A percentile compares a stretch with the other conserved stretches of the same genome.
These are phyloP conservation scores for Leptinotarsa defecta DNA, from an alignment of 1,140 invertebrate genomes.

Conservation along the genomic window DNA sequence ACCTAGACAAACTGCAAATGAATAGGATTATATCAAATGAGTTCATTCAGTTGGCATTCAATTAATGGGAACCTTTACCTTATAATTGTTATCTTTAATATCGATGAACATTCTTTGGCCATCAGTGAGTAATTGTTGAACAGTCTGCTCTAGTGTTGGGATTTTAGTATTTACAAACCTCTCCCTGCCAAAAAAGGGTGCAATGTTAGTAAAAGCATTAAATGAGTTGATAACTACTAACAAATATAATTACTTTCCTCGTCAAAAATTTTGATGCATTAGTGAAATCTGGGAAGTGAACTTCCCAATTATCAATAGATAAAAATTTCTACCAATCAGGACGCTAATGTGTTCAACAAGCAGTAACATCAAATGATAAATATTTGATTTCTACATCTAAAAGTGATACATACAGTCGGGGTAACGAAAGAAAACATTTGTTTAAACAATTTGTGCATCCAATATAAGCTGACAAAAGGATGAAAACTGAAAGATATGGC, in stretches of 20 bases:
- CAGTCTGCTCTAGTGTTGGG: slow-evolving; percentile 63
- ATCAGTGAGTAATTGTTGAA: slow-evolving; percentile 60
- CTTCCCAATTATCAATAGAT: too few species aligned
- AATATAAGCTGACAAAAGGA: too few species aligned
- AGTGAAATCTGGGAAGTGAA: too few species aligned
- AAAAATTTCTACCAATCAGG: too few species aligned
- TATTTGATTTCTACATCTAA: too few species aligned
- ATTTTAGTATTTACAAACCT: slow-evolving; percentile 57
- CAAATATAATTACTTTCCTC: background rate
- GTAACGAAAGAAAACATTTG: too few species aligned
- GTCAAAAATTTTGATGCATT: too few species aligned
- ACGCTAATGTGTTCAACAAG: too few species aligned
- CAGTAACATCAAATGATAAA: too few species aligned
- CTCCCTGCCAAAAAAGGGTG: slow-evolving; percentile 30
- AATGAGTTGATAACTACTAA: slow-evolving; percentile 9
- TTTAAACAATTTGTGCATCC: too few species aligned
- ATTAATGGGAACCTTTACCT: slow-evolving; percentile 49
- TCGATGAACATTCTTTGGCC: slow-evolving; percentile 68
- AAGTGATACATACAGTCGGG: too few species aligned
- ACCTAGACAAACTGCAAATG: background rate
- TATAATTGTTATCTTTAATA: slow-evolving; percentile 63
- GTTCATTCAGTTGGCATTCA: background rate
- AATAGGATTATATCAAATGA: background rate
- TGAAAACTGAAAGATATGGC: too few species aligned
- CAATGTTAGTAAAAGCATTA: slow-evolving; percentile 23